Evolutionary conservation across 1,140 invertebrate genomes (phyloP), one percentile per base, ranked within the genome.

Genomic region (Spodoptera litura): DNA sequence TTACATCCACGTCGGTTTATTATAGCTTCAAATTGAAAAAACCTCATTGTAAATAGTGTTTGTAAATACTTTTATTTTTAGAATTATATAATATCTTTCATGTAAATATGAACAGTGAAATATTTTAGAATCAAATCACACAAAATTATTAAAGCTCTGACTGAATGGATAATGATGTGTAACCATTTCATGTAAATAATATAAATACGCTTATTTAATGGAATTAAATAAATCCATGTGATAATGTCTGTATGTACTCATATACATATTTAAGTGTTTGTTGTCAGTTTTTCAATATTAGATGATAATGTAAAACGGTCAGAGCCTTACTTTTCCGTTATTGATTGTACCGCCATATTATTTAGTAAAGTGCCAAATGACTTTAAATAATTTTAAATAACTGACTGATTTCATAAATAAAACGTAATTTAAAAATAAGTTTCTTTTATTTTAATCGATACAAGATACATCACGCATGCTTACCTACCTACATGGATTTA

Each of bases 291-390:
- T 13, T 13, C 35, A n/a, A 8, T 44, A 44, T 56, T 11, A n/a
- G 52, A 77, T 25, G 52, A 62, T 38, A 56, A 66, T 52, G 51
- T 56, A n/a, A 70, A 53, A 61, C 77, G 80, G 53, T 80, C 77
- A 79, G 82, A 85, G 80, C 80, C 76, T 78, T 81, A 31, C 79
- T 64, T 51, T 75, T 78, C 78, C 74, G 55, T 80, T 83, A 75
- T 68, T 78, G 70, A 78, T 82, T 79, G 77, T 80, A 81, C 78
- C 66, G 93, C 93, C 93, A 95, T 95, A 94, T 90, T 92, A 89
- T 87, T 87, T 89, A 90, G 90, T 89, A 87, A 93, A 90, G 93
- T 95, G 94, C 94, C 94, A 95, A 95, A 95, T 92, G 92, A 86
- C 87, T 93, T 85, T 93, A 89, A 88, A 91, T 75, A 75, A 88